phyloP scores from a whole-genome alignment of 2,888 invertebrate genomes.

The Eristalis arbustorum region DNA sequence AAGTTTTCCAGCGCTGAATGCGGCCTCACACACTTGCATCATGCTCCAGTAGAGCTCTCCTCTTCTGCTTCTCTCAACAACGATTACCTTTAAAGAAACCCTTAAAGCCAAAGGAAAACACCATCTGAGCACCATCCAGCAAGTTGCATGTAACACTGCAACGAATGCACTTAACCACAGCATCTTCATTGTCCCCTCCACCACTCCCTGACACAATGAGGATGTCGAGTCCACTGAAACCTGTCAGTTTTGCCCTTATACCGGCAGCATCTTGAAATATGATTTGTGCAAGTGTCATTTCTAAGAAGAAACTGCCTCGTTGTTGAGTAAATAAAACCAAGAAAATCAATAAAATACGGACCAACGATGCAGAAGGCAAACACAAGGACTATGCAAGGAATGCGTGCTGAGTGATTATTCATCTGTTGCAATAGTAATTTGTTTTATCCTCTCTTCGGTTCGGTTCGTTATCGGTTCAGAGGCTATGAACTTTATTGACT shows the following conservation, averaged over 20 bases:
- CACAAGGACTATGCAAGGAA: background rate
- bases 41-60: too few species aligned
- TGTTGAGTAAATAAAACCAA: background rate
- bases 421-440: slow-evolving; percentile 49
- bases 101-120: too few species aligned
- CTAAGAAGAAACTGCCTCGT: background rate
- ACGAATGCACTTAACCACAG: background rate
- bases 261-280: background rate
- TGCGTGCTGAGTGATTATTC: slow-evolving; percentile 8
- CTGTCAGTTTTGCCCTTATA: background rate
- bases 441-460: background rate
- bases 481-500: background rate
- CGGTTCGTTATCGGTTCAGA: background rate
- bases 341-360: background rate
- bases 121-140: too few species aligned
- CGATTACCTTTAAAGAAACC: too few species aligned
- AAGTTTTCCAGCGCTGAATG: too few species aligned
- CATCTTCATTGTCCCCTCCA: background rate
- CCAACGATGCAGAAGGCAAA: background rate
- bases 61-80: too few species aligned
- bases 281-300: background rate
- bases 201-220: background rate
- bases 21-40: too few species aligned
- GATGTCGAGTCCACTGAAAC: background rate
- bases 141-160: too few species aligned